A percentile compares a stretch with the other conserved stretches of the same genome.
Conservation (phyloP, 2,797 vertebrate species). For the Thamnophis elegans region DNA sequence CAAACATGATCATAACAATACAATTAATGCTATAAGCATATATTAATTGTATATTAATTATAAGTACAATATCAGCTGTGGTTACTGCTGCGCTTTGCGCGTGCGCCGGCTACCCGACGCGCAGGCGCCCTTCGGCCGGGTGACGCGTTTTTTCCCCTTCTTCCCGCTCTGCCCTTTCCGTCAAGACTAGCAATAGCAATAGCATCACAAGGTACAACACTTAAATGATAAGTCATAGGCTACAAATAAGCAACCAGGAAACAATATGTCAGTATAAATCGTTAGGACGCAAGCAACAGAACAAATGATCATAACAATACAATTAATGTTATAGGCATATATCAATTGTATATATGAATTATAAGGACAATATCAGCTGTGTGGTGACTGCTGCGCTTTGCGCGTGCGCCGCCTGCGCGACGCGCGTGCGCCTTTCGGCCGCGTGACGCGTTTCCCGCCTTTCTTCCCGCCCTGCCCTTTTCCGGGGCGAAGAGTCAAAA, state of each 20-base stretch:
- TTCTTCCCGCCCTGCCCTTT: neutral
- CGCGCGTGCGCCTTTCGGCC: neutral
- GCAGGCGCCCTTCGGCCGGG: neutral
- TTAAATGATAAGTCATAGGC: too few relatives aligned
- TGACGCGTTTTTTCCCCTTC: neutral
- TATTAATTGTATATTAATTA: too few relatives aligned
- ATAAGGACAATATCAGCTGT: neutral
- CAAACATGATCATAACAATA: too few relatives aligned
- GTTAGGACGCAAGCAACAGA: too few relatives aligned
- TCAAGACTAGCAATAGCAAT: too few relatives aligned
- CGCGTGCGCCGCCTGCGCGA: neutral
- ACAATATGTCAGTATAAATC: too few relatives aligned
- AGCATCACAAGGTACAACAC: too few relatives aligned
- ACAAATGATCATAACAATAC: too few relatives aligned
- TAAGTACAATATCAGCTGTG: neutral
- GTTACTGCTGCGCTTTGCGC: neutral
- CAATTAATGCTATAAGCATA: too few relatives aligned
- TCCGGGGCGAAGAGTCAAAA: neutral
- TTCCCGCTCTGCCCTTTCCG: neutral
- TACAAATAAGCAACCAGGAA: too few relatives aligned
- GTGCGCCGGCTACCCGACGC: neutral
- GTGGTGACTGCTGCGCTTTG: neutral
- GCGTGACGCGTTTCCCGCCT: neutral
- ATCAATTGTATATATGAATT: too few relatives aligned
- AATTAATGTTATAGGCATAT: too few relatives aligned